Percentiles rank a stretch among this genome's conserved stretches.
Conservation (phyloP, 2,888 invertebrate species). For the Erannis defoliaria region DNA sequence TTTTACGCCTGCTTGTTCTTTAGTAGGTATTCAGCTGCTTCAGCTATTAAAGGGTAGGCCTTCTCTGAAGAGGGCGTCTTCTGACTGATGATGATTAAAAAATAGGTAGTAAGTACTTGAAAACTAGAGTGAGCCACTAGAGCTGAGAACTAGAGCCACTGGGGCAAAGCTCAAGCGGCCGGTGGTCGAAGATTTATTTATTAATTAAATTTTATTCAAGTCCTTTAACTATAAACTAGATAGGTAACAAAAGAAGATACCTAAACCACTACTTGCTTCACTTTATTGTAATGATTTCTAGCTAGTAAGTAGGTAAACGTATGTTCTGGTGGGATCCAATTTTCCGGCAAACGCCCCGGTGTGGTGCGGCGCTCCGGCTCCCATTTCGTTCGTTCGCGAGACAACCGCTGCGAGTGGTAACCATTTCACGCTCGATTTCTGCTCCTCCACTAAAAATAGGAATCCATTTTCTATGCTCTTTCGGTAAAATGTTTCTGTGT, state of each 20-base stretch:
- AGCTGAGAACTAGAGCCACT: no score
- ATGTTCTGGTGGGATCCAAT: slow-evolving; percentile 68
- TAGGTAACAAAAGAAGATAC: not conserved
- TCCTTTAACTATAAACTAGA: no score
- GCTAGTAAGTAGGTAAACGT: slow-evolving; percentile 23
- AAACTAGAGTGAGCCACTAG: no score
- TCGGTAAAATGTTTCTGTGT: slow-evolving; percentile 5
- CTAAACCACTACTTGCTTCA: not conserved
- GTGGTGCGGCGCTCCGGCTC: slow-evolving; percentile 50
- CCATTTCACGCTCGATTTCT: slow-evolving; percentile 84
- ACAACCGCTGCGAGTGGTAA: slow-evolving; percentile 78
- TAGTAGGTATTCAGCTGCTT: no score
- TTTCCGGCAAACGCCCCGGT: slow-evolving; percentile 75
- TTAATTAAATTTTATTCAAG: no score
- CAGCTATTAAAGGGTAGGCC: no score
- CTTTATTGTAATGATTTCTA: slow-evolving; percentile 19
- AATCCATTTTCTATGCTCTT: slow-evolving; percentile 32
- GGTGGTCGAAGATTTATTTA: no score
- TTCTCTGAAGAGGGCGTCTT: no score
- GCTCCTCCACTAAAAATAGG: slow-evolving; percentile 73
- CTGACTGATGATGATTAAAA: no score
- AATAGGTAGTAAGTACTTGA: no score
- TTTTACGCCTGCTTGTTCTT: no score
- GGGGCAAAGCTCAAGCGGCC: no score
- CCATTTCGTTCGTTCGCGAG: slow-evolving; percentile 81